phyloP scores from a whole-genome alignment of 2,888 invertebrate genomes.

The Chesias legatella region DNA sequence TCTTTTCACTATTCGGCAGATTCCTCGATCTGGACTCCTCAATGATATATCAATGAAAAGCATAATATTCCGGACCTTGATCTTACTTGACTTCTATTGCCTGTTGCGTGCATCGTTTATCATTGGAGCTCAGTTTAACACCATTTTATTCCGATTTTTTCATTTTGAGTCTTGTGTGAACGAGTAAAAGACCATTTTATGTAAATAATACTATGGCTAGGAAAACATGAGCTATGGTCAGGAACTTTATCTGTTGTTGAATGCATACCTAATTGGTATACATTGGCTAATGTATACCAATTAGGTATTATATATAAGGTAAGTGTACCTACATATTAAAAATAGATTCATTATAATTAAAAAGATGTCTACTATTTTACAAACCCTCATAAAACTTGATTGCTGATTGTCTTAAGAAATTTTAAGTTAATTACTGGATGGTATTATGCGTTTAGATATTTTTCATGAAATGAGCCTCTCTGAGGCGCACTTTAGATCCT shows the following conservation, averaged over 20 bases:
- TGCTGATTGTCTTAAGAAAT: too few relatives aligned
- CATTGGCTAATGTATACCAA: background rate
- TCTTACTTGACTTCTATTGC: conserved; percentile 35
- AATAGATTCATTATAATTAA: too few relatives aligned
- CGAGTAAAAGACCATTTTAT: background rate
- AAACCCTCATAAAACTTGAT: too few relatives aligned
- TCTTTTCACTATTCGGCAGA: too few relatives aligned
- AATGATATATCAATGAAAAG: conserved; percentile 4
- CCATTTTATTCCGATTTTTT: background rate
- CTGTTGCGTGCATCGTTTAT: conserved; percentile 18
- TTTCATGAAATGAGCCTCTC: too few relatives aligned
- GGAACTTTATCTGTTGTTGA: conserved; percentile 1
- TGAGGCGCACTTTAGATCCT: too few relatives aligned
- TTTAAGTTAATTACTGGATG: too few relatives aligned
- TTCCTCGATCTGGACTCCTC: conserved; percentile 2
- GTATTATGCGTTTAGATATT: too few relatives aligned
- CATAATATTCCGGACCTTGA: conserved; percentile 34
- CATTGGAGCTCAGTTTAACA: conserved; percentile 13
- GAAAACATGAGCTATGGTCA: conserved; percentile 10
- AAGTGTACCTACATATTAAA: too few relatives aligned
- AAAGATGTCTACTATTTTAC: too few relatives aligned
- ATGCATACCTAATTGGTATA: background rate
- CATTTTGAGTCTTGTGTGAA: background rate
- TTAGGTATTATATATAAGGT: too few relatives aligned
- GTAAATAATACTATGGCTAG: background rate